Conservation (phyloP, 2,113 vertebrate species). For the Noturus placidus region DNA sequence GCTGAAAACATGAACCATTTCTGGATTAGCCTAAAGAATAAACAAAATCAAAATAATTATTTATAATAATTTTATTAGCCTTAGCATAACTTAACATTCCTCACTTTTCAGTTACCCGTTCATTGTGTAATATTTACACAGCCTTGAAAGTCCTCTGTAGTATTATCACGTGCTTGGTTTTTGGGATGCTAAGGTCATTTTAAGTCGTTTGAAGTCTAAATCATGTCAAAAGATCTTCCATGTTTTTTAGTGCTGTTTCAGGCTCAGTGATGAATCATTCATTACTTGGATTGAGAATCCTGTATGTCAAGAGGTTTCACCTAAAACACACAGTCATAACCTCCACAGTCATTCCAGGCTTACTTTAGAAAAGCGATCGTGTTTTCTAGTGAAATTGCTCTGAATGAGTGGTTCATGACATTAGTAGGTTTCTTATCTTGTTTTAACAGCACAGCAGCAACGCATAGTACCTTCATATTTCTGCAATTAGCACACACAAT, state of each 20-base stretch:
- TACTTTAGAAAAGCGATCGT: constrained; percentile 7
- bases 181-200: background rate
- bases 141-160: background rate
- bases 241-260: background rate
- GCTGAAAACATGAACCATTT: background rate
- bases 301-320: background rate
- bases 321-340: constrained; percentile 5
- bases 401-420: constrained; percentile 51
- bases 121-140: background rate
- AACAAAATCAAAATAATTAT: background rate
- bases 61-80: background rate
- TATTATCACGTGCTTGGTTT: background rate
- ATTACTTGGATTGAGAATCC: background rate
- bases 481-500: constrained; percentile 74
- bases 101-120: background rate
- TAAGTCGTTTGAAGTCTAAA: background rate
- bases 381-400: constrained; percentile 32
- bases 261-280: background rate
- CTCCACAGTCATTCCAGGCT: background rate
- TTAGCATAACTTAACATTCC: background rate
- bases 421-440: constrained; percentile 73
- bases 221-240: background rate
- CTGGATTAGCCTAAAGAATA: background rate
- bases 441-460: constrained; percentile 72
- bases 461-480: constrained; percentile 73